Percentiles rank a stretch among this genome's conserved stretches.
Conservation (phyloP, 2,888 invertebrate species). For the Listrodromus nycthemerus region DNA sequence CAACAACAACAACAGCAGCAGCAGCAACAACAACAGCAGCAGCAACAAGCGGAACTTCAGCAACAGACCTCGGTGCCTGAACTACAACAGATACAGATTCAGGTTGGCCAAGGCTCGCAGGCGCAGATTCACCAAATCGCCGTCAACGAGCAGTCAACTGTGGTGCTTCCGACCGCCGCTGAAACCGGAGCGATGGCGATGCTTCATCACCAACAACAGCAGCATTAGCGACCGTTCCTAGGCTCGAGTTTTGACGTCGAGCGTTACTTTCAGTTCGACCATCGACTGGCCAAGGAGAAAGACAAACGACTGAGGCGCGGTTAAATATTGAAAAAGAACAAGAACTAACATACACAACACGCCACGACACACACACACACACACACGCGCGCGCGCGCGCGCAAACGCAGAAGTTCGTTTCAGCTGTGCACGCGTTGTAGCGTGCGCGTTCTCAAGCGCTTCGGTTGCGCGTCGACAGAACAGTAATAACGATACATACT, state of each 20-base stretch:
- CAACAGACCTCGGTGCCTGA: constrained; percentile 77
- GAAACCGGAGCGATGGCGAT: constrained; percentile 85
- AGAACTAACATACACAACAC: neutral
- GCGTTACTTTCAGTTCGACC: constrained; percentile 79
- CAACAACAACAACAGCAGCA: constrained; percentile 81
- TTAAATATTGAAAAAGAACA: constrained; percentile 22
- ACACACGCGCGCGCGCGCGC: neutral
- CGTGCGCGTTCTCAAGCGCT: constrained; percentile 71
- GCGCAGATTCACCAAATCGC: constrained; percentile 83
- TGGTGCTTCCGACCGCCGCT: constrained; percentile 86
- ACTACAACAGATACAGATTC: constrained; percentile 76
- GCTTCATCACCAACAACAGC: constrained; percentile 84
- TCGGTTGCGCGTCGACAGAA: constrained; percentile 1
- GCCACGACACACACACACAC: too few species aligned
- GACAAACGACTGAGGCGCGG: neutral
- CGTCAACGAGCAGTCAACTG: constrained; percentile 84
- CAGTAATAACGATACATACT: neutral
- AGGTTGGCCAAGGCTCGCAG: constrained; percentile 83
- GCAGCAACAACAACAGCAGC: constrained; percentile 72
- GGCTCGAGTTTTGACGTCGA: constrained; percentile 71
- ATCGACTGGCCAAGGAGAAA: constrained; percentile 74
- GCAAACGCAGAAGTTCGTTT: neutral
- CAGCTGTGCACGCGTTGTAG: constrained; percentile 78
- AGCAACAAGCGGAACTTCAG: constrained; percentile 76
- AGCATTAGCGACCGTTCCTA: constrained; percentile 74